Evolutionary conservation across 2,797 vertebrate species (phyloP).

Genomic region (Neosilurus hyrtlii): DNA sequence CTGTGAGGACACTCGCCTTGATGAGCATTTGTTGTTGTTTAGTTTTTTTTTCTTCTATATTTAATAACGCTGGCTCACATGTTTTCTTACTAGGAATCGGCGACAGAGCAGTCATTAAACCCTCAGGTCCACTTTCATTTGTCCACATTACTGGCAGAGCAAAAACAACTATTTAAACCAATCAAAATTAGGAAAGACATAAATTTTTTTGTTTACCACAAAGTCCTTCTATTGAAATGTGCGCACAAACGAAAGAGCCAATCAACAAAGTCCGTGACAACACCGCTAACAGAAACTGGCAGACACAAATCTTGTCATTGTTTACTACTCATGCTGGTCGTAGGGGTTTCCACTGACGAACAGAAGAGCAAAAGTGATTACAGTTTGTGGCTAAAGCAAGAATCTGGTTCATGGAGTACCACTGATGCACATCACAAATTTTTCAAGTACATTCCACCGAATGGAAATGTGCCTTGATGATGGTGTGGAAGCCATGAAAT

Average conservation of each 20-base stretch:
- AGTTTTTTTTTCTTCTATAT: not conserved
- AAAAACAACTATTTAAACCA: not conserved
- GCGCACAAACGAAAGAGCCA: not conserved
- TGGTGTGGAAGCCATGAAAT: not conserved
- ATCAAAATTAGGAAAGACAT: not conserved
- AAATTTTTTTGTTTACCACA: not conserved
- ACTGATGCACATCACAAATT: too few species aligned
- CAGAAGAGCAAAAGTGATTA: not conserved
- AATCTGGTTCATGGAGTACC: not conserved
- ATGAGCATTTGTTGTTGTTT: not conserved
- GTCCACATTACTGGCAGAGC: not conserved
- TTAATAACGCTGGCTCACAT: constrained; percentile 2
- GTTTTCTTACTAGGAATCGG: not conserved
- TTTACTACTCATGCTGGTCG: not conserved
- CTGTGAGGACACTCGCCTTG: constrained; percentile 21
- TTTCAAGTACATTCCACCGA: not conserved
- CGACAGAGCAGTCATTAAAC: not conserved
- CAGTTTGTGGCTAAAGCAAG: not conserved
- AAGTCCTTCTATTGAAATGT: not conserved
- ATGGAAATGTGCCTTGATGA: not conserved
- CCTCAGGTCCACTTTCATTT: not conserved
- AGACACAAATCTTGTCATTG: not conserved
- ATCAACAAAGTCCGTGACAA: too few species aligned
- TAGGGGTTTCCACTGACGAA: not conserved
- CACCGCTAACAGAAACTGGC: not conserved